Percentiles rank a stretch among this genome's conserved stretches.
Evolutionary conservation across 2,797 vertebrate species (phyloP).

Genomic region (Melanotaenia nigrans): DNA sequence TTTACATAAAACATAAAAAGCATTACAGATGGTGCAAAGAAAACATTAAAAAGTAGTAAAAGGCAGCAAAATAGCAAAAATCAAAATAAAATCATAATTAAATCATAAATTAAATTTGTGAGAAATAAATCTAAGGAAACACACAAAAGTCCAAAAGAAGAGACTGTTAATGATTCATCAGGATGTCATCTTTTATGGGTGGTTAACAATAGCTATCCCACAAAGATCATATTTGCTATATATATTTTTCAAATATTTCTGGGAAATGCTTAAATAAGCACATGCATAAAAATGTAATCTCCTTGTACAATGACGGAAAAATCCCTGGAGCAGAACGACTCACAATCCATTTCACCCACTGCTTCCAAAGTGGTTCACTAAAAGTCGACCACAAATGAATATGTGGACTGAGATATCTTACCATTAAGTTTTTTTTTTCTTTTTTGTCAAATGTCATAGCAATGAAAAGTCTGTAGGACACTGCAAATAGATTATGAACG

Average conservation of each 20-base stretch:
- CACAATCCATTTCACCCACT: conserved; percentile 40
- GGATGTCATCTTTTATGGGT: conserved; percentile 10
- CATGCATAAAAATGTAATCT: conserved; percentile 53
- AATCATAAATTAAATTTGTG: too few relatives aligned
- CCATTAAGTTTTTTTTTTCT: conserved; percentile 58
- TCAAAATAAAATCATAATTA: too few relatives aligned
- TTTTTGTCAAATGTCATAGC: conserved; percentile 77
- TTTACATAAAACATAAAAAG: too few relatives aligned
- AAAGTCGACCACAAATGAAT: conserved; percentile 63
- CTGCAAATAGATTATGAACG: conserved; percentile 76
- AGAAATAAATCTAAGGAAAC: conserved; percentile 3
- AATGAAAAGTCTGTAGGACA: conserved; percentile 76
- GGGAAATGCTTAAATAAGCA: conserved; percentile 50
- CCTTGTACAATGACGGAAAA: conserved; percentile 54
- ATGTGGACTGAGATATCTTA: conserved; percentile 66
- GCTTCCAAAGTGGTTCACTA: conserved; percentile 55
- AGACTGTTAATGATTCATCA: conserved; percentile 17
- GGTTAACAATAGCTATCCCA: too few relatives aligned
- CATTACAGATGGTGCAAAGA: too few relatives aligned
- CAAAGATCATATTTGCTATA: not conserved
- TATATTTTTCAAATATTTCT: not conserved
- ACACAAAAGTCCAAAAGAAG: conserved; percentile 10
- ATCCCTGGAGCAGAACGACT: conserved; percentile 48
- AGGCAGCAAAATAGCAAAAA: too few relatives aligned
- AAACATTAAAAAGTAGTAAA: too few relatives aligned